Conservation (phyloP, 2,888 invertebrate species). For the Volucella inanis region DNA sequence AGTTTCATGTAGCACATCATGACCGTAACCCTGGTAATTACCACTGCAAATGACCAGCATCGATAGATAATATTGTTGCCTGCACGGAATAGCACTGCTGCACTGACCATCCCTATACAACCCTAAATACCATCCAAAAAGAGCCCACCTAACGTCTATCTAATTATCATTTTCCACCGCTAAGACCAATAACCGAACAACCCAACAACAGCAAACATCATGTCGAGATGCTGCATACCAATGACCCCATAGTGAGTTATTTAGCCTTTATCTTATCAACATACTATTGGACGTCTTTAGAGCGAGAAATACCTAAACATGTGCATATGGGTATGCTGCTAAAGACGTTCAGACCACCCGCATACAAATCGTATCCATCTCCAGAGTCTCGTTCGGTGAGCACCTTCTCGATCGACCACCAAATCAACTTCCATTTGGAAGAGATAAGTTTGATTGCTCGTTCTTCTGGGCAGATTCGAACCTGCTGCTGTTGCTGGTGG, state of each 20-base stretch:
- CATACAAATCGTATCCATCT: conserved; percentile 56
- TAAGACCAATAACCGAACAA: neutral
- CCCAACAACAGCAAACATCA: conserved; percentile 54
- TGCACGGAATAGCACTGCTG: conserved; percentile 1
- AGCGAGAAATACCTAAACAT: conserved; percentile 42
- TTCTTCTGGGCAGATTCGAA: conserved; percentile 55
- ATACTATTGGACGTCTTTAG: conserved; percentile 63
- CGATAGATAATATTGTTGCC: conserved; percentile 24
- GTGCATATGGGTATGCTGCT: conserved; percentile 61
- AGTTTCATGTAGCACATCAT: neutral
- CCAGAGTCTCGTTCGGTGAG: conserved; percentile 22
- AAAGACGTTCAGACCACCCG: conserved; percentile 67
- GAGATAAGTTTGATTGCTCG: conserved; percentile 72
- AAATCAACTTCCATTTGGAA: conserved; percentile 70
- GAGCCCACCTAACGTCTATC: conserved; percentile 44
- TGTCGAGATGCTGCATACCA: conserved; percentile 64
- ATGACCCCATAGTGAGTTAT: conserved; percentile 74
- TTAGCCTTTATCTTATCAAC: conserved; percentile 73
- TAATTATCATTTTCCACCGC: conserved; percentile 63
- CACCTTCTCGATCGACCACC: conserved; percentile 66
- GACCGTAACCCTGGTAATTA: conserved; percentile 33
- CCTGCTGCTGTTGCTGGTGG: conserved; percentile 48
- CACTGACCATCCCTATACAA: neutral
- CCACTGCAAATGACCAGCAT: conserved; percentile 41
- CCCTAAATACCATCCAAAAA: neutral